Conservation (phyloP, 2,888 invertebrate genomes). For the Adineta ricciae region DNA sequence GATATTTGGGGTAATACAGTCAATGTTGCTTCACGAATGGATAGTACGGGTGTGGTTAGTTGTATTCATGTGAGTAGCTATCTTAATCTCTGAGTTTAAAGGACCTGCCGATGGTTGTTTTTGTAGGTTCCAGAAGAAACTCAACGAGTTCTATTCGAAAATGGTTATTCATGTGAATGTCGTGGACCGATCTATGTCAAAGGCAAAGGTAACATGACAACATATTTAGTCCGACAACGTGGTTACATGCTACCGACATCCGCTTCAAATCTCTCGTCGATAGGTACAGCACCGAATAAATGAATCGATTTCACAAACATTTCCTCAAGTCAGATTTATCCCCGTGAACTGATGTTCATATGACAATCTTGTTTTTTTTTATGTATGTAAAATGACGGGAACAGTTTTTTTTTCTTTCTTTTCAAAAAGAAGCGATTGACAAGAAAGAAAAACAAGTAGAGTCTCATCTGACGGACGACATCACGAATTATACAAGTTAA, state of each 20-base stretch:
- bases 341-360: neutral
- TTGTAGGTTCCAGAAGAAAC: constrained; percentile 71
- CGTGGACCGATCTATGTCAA: constrained; percentile 87
- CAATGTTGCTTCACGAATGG: constrained; percentile 91
- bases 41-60: constrained; percentile 67
- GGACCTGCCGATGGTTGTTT: constrained; percentile 59
- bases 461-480: neutral
- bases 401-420: neutral
- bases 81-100: constrained; percentile 56
- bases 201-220: constrained; percentile 89
- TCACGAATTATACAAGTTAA: neutral
- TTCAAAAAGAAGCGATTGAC: neutral
- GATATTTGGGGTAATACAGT: constrained; percentile 98
- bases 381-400: neutral
- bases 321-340: neutral
- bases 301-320: neutral
- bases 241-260: neutral
- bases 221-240: constrained; percentile 62
- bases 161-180: constrained; percentile 75
- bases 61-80: constrained; percentile 52
- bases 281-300: neutral
- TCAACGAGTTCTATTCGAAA: constrained; percentile 69
- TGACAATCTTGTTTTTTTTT: neutral
- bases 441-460: neutral
- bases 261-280: neutral